Percentiles rank a stretch among this genome's conserved stretches.
phyloP scores from a whole-genome alignment of 2,888 invertebrate species.

The Metopia argyrocephala region DNA sequence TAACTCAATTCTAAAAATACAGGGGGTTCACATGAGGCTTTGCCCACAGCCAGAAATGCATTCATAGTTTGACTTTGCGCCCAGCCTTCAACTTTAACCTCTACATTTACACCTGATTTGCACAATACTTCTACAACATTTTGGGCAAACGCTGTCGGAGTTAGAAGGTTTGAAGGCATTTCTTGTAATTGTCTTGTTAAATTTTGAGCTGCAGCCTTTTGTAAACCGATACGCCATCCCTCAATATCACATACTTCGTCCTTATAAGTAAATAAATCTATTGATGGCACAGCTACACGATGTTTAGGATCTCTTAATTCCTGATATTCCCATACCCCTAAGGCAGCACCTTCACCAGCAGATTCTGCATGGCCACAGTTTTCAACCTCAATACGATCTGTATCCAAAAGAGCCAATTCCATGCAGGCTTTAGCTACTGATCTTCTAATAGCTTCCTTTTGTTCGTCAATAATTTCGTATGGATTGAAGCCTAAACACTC shows the following conservation, averaged over 20 bases:
- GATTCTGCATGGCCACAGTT: constrained; percentile 87
- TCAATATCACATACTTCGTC: constrained; percentile 84
- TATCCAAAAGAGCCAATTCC: constrained; percentile 80
- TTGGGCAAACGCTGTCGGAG: constrained; percentile 88
- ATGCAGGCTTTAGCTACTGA: constrained; percentile 83
- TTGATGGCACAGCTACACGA: constrained; percentile 70
- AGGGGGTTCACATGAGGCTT: constrained; percentile 88
- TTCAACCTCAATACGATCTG: constrained; percentile 84
- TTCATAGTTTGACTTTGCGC: constrained; percentile 88
- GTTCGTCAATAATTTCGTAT: constrained; percentile 86
- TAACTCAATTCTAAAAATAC: constrained; percentile 89
- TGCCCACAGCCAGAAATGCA: constrained; percentile 86
- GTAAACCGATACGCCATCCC: constrained; percentile 85
- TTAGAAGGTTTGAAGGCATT: constrained; percentile 88
- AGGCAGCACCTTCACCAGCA: constrained; percentile 87
- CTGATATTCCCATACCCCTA: constrained; percentile 85
- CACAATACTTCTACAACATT: constrained; percentile 79
- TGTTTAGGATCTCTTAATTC: constrained; percentile 75
- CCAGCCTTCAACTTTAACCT: constrained; percentile 82
- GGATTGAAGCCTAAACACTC: constrained; percentile 84
- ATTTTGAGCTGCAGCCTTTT: constrained; percentile 89
- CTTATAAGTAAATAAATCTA: constrained; percentile 80
- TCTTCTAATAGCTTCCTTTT: constrained; percentile 85
- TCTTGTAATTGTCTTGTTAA: constrained; percentile 87
- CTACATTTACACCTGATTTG: constrained; percentile 76